A percentile compares a stretch with the other conserved stretches of the same genome.
These are phyloP conservation scores for Alosa alosa DNA, from an alignment of 2,113 vertebrate species.

Conservation along the genomic window DNA sequence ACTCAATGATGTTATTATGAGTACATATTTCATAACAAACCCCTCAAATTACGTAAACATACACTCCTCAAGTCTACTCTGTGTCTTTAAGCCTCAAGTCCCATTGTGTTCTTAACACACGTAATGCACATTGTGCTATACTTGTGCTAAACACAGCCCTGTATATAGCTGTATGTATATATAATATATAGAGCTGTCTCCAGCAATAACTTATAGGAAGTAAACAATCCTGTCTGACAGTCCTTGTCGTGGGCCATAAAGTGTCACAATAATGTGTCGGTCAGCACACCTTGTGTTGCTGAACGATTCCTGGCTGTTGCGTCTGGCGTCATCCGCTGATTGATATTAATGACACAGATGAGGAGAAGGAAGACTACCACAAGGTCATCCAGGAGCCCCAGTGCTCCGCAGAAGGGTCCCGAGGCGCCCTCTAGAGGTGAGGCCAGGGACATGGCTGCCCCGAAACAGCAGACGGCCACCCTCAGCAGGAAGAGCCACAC, in stretches of 20 bases:
- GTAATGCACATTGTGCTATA: neutral
- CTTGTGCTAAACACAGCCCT: neutral
- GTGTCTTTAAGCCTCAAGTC: no score
- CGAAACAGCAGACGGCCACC: slow-evolving; percentile 73
- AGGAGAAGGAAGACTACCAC: slow-evolving; percentile 78
- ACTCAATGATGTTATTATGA: neutral
- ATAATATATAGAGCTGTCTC: neutral
- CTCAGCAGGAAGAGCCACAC: slow-evolving; percentile 75
- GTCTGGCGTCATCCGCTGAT: slow-evolving; percentile 73
- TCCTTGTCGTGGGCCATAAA: neutral
- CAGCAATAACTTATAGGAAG: neutral
- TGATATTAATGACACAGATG: slow-evolving; percentile 75
- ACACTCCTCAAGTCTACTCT: neutral
- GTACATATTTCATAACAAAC: neutral
- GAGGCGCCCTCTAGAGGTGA: slow-evolving; percentile 60
- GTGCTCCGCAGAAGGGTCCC: slow-evolving; percentile 67
- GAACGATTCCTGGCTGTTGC: slow-evolving; percentile 39
- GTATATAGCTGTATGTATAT: neutral
- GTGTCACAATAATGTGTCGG: slow-evolving; percentile 43
- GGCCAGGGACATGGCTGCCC: slow-evolving; percentile 67
- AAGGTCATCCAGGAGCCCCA: slow-evolving; percentile 72
- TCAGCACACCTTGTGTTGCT: slow-evolving; percentile 49
- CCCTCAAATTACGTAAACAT: neutral
- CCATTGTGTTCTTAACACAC: no score
- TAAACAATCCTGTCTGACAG: neutral